Conservation (phyloP, 1,140 invertebrate genomes). For the Ips typographus region DNA sequence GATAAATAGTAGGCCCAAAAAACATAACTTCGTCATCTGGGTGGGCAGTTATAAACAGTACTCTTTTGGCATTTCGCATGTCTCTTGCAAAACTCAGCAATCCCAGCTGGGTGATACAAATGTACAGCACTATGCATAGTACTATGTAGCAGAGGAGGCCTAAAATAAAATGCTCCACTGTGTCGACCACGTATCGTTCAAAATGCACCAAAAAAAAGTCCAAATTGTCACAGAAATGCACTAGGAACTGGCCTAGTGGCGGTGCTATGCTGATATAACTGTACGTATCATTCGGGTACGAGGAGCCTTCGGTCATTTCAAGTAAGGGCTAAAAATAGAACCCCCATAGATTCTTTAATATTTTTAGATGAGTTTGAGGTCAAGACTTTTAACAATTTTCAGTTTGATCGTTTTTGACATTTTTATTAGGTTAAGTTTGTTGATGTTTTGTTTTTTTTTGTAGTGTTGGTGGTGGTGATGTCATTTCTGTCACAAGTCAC, state of each 20-base stretch:
- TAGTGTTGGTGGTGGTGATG: neutral
- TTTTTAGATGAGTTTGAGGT: slow-evolving; percentile 32
- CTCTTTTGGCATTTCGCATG: slow-evolving; percentile 55
- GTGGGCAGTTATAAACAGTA: slow-evolving; percentile 87
- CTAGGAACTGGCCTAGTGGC: slow-evolving; percentile 16
- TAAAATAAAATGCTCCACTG: slow-evolving; percentile 51
- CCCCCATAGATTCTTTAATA: slow-evolving; percentile 39
- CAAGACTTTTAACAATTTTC: slow-evolving; percentile 1
- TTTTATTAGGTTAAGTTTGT: neutral
- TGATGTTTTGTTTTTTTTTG: neutral
- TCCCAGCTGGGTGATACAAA: slow-evolving; percentile 39
- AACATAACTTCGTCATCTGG: slow-evolving; percentile 99
- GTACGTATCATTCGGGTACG: slow-evolving; percentile 21
- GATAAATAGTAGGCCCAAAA: slow-evolving; percentile 88
- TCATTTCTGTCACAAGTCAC: too few species aligned
- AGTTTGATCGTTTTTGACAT: neutral
- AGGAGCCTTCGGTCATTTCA: slow-evolving; percentile 38
- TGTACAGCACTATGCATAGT: slow-evolving; percentile 48
- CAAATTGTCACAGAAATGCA: slow-evolving; percentile 20
- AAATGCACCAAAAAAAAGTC: slow-evolving; percentile 17
- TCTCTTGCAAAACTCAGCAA: slow-evolving; percentile 46
- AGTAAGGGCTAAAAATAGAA: slow-evolving; percentile 41
- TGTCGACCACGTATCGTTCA: slow-evolving; percentile 44
- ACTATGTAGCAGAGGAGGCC: slow-evolving; percentile 43
- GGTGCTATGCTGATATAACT: slow-evolving; percentile 18